Conservation (phyloP, 2,113 vertebrate species). For the Suricata suricatta region DNA sequence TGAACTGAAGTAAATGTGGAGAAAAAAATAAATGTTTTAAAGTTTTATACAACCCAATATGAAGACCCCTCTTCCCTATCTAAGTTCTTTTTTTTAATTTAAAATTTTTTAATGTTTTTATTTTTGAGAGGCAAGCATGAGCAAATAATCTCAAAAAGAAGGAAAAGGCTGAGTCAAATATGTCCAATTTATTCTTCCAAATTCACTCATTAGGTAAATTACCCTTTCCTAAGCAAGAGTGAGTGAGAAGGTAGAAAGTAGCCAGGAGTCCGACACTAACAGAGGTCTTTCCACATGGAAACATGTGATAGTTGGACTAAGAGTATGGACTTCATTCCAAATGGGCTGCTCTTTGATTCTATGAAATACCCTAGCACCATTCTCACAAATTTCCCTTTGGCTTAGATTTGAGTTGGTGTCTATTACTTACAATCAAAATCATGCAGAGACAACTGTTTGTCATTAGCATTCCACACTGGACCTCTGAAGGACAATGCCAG, state of each 20-base stretch:
- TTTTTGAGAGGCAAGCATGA: not conserved
- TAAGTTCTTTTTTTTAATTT: not conserved
- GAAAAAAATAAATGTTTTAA: not conserved
- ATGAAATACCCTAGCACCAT: not conserved
- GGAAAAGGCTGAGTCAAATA: not conserved
- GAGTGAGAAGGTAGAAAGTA: not conserved
- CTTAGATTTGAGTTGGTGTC: not conserved
- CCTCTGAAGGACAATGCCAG: not conserved
- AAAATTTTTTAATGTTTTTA: too few species aligned
- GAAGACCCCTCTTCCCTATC: not conserved
- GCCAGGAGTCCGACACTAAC: not conserved
- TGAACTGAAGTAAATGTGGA: not conserved
- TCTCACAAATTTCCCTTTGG: not conserved
- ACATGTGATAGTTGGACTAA: not conserved
- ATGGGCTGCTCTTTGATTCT: not conserved
- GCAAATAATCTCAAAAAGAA: not conserved
- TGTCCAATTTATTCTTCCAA: not conserved
- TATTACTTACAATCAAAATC: not conserved
- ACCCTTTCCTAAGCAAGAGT: not conserved
- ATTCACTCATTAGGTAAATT: not conserved
- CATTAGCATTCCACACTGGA: not conserved
- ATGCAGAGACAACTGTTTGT: not conserved
- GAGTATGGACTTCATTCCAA: not conserved
- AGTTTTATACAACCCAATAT: not conserved
- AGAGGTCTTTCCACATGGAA: not conserved